Evolutionary conservation across 1,140 invertebrate genomes (phyloP).

Genomic region (Sipha flava): DNA sequence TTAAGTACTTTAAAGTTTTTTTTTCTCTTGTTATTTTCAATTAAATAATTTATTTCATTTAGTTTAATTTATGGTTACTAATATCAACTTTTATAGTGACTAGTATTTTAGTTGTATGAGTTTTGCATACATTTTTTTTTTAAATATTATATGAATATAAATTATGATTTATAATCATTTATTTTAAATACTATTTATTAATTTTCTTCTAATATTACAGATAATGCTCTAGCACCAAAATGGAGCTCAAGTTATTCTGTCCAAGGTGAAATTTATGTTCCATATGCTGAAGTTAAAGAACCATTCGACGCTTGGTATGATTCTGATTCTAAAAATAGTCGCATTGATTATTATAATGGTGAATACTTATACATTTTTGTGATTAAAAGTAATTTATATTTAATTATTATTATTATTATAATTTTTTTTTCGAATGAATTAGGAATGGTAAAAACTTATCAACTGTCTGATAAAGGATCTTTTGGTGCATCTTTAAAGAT

Average conservation of each 20-base stretch:
- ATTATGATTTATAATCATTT: no score
- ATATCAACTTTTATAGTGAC: no score
- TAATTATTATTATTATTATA: background rate
- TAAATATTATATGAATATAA: no score
- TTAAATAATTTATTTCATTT: no score
- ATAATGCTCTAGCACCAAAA: slow-evolving; percentile 46
- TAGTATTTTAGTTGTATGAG: no score
- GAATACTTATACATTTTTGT: slow-evolving; percentile 37
- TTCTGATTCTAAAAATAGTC: slow-evolving; percentile 58
- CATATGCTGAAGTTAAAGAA: slow-evolving; percentile 85
- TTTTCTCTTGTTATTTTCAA: no score
- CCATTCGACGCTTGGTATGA: slow-evolving; percentile 87
- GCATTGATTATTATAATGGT: slow-evolving; percentile 93
- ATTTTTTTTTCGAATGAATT: background rate
- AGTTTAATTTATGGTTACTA: no score
- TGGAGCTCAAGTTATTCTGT: slow-evolving; percentile 64
- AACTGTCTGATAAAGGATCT: slow-evolving; percentile 53
- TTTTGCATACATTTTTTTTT: no score
- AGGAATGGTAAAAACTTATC: slow-evolving; percentile 82
- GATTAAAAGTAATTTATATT: background rate
- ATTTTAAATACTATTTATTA: no score
- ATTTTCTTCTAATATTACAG: background rate
- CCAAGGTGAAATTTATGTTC: slow-evolving; percentile 69
- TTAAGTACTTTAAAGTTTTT: no score
- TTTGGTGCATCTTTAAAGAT: slow-evolving; percentile 75